A percentile compares a stretch with the other conserved stretches of the same genome.
phyloP scores from a whole-genome alignment of 2,888 invertebrate species.

The Kuschelorhynchus macadamiae region DNA sequence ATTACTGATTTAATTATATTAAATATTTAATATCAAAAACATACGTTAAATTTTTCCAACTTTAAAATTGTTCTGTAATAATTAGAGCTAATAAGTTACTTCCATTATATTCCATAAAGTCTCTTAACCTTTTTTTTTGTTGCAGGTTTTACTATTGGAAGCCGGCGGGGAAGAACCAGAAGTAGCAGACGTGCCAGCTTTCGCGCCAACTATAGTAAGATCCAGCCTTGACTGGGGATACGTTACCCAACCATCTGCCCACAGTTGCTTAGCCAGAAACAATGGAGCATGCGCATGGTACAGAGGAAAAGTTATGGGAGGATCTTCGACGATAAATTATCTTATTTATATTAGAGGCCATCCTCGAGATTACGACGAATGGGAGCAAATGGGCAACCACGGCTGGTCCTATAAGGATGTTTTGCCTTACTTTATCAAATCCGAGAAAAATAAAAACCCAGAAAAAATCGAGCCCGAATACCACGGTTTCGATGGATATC shows the following conservation, averaged over 20 bases:
- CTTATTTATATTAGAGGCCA: constrained; percentile 77
- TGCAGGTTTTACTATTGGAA: constrained; percentile 76
- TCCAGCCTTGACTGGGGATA: constrained; percentile 82
- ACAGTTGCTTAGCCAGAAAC: constrained; percentile 74
- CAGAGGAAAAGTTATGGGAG: constrained; percentile 78
- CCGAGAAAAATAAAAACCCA: constrained; percentile 76
- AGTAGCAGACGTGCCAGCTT: constrained; percentile 76
- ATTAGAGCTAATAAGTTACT: no score
- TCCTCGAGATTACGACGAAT: constrained; percentile 75
- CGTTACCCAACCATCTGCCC: constrained; percentile 75
- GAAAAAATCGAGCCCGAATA: constrained; percentile 70
- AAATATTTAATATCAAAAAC: no score
- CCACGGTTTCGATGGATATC: constrained; percentile 76
- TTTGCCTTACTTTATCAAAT: constrained; percentile 79
- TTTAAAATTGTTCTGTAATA: no score
- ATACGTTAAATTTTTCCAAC: no score
- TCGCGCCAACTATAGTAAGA: constrained; percentile 73
- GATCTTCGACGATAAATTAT: constrained; percentile 77
- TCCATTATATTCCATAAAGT: no score
- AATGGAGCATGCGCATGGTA: constrained; percentile 75
- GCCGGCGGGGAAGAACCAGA: constrained; percentile 79
- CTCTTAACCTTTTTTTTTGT: no score
- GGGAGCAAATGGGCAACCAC: constrained; percentile 75
- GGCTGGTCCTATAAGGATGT: constrained; percentile 78
- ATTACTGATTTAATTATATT: no score